Base-by-base conservation (phyloP, 2,888 invertebrate genomes). In the Lottia scabra region DNA sequence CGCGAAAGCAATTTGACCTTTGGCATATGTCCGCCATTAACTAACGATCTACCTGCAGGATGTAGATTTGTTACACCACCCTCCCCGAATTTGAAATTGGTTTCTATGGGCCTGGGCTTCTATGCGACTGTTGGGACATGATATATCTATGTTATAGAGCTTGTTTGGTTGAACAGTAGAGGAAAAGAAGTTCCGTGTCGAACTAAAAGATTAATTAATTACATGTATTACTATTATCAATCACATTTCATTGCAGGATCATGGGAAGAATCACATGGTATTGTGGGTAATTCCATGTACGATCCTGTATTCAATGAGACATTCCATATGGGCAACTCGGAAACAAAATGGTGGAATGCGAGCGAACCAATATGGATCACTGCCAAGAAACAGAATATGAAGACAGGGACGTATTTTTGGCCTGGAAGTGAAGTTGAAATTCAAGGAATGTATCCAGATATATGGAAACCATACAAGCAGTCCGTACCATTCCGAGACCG, bases 221-320 rank as follows among this genome's bases (percentile, higher is more conserved):
- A 27, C 15, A 13, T 66, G 16, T 62, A 8, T 0, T 48, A 65
- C 46, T 68, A 48, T 68, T 74, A 19, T 93, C n/a, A n/a, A n/a
- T n/a, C n/a, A n/a, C n/a, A n/a, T n/a, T n/a, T n/a, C n/a, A n/a
- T n/a, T n/a, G n/a, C n/a, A 43, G 94, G 94, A 12, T 87, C 93
- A 67, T 93, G 92, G 83, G 91, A 92, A 0, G 93, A 93, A 86
- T 90, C 87, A 4, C 94, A 94, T 87, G 94, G 94, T 0, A 93
- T 94, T 44, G 85, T 93, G 2, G 93, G 92, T 43, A 94, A 93
- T 84, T 83, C 85, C 63, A 91, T 92, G 83, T 93, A 91, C 80
- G 93, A 93, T 83, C 89, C 90, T 0, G 80, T 87, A n/a, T 84
- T 83, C 48, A 82, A 88, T 67, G 77, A 75, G 44, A 75, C 68